These are phyloP conservation scores for Hucho hucho DNA, from an alignment of 2,113 vertebrate genomes.

Conservation along the genomic window DNA sequence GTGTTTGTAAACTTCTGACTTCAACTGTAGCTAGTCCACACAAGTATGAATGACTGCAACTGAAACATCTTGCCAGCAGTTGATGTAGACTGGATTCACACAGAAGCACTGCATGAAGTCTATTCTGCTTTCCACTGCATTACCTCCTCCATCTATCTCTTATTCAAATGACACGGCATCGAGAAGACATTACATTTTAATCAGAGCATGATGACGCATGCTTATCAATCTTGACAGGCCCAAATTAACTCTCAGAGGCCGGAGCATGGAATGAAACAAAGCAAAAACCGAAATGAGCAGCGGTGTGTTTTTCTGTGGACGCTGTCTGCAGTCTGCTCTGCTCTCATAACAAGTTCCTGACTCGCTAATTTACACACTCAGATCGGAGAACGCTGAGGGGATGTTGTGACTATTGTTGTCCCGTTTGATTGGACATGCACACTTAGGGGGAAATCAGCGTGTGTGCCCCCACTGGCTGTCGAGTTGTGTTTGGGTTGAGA, in stretches of 20 bases:
- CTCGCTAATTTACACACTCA: constrained; percentile 10
- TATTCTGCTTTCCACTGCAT: constrained; percentile 16
- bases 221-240: constrained; percentile 35
- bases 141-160: constrained; percentile 4
- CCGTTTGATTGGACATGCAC: constrained; percentile 10
- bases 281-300: background rate
- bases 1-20: too few species aligned
- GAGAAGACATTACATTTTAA: constrained; percentile 41
- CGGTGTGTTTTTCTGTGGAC: background rate
- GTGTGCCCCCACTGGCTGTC: constrained; percentile 14
- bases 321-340: background rate
- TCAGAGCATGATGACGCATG: constrained; percentile 36
- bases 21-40: background rate
- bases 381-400: background rate
- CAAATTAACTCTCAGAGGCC: constrained; percentile 33
- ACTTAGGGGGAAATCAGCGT: constrained; percentile 8
- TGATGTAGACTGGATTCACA: constrained; percentile 1
- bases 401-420: constrained; percentile 7
- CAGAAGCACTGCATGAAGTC: background rate
- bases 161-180: constrained; percentile 16
- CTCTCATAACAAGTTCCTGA: constrained; percentile 1
- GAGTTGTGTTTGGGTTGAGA: constrained; percentile 17
- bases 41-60: constrained; percentile 6
- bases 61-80: background rate
- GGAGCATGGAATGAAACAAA: constrained; percentile 12